Base-by-base conservation (phyloP, 2,113 vertebrate genomes). In the Colinus virginianus region DNA sequence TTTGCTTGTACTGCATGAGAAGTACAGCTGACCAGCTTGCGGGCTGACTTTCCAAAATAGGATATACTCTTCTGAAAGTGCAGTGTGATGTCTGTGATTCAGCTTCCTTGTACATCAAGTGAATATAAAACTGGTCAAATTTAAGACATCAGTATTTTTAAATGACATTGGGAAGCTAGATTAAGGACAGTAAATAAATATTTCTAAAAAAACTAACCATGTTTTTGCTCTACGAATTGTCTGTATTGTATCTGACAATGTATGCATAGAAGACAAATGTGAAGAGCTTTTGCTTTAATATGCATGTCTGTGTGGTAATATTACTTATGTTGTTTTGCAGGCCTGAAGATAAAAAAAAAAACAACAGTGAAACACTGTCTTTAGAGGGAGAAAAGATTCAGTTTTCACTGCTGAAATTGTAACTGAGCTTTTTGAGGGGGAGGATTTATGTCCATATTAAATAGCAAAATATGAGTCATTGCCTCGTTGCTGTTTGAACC, bases 391-490 rank as follows among this genome's bases (percentile, higher is more conserved):
- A 90, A 89, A 90, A 94, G 72, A 94, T 94, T 87, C 74, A 82
- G 78, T 87, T 95, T 94, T 94, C 80, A 77, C 75, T 93, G 87
- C 76, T 95, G 87, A 90, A 96, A 82, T 93, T 90, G 88, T 92
- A 81, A 84, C 87, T 76, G 76, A 95, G 90, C 55, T 92, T 95
- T 94, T 92, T 94, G 95, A 96, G 88, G 86, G 84, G 94, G 94
- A 93, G 80, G 91, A 90, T 96, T 96, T 92, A 91, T 86, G 94
- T 93, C 89, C 85, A 84, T 96, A 89, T 94, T 96, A 94, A 95
- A 94, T 88, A 96, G 94, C 82, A 86, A 91, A 94, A 84, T 68
- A 94, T 96, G 91, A 95, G 72, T 97, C 96, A 97, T 58, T 90
- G 80, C 72, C 67, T 95, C 68, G 66, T 72, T 90, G 61, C 92